Base-by-base conservation (phyloP, 2,888 invertebrate genomes). In the Caenorhabditis zanzibari region DNA sequence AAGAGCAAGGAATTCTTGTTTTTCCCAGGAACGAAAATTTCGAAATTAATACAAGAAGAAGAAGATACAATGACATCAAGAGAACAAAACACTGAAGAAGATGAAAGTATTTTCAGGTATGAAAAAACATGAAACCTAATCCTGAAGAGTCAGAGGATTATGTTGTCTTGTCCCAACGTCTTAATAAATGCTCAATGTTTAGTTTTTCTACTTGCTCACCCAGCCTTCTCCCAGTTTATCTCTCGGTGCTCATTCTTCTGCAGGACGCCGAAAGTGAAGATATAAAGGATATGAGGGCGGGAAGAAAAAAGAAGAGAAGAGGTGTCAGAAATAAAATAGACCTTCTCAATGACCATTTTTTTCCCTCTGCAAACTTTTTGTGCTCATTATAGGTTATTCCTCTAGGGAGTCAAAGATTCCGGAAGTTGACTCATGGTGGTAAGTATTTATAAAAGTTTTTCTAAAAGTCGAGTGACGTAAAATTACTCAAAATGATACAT, bases 151-250 rank as follows among this genome's bases (percentile, higher is more conserved):
- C 68, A 52, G 41, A 35, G 49, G 66, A 68, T 68, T 38, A 41
- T 54, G 68, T 52, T 54, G 35, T 68, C 68, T 52, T 68, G 68
- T 68, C 68, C 49, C 28, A 16, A 44, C 44, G 64, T 66, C 38
- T 66, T 54, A 68, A 68, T 68, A 68, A 68, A 68, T n/a, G 49
- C 66, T 66, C 66, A 66, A 52, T 54, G 54, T 52, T 54, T 54
- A 52, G 64, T 26, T 66, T 66, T 26, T 12, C 22, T 32, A 19
- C 38, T 32, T n/a, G 26, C 64, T 14, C 63, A 19, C 24, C 9
- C 19, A 35, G 22, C 16, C 59, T 35, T 35, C 26, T 19, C 49
- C 22, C 22, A 19, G 6, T 38, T 41, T 38, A 22, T 61, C 19
- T 49, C 22, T 22, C 38, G 14, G 24, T 26, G 56, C 61, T 49